Evolutionary conservation across 2,888 invertebrate species (phyloP).

Genomic region (Biston betularia): DNA sequence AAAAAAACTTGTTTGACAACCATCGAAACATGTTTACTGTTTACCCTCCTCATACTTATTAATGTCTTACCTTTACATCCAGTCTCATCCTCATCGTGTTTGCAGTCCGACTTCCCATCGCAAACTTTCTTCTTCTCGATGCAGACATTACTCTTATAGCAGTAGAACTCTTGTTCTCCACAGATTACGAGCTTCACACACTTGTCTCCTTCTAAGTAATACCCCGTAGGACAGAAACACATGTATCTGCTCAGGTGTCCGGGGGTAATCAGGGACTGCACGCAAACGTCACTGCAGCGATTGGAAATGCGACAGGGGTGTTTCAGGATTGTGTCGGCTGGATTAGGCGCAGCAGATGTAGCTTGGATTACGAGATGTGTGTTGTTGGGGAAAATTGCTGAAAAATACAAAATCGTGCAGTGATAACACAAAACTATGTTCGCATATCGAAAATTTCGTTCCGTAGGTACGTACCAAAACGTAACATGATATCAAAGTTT

Average conservation of each 20-base stretch:
- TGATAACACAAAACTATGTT: too few species aligned
- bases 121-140: constrained; percentile 71
- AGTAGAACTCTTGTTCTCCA: constrained; percentile 75
- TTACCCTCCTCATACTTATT: too few species aligned
- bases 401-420: constrained; percentile 46
- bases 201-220: constrained; percentile 80
- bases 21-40: too few species aligned
- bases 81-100: constrained; percentile 85
- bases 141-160: constrained; percentile 77
- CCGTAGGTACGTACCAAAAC: too few species aligned
- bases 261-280: constrained; percentile 68
- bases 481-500: too few species aligned
- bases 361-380: constrained; percentile 69
- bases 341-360: constrained; percentile 50
- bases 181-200: constrained; percentile 86
- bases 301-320: constrained; percentile 88
- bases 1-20: too few species aligned
- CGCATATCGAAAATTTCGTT: too few species aligned
- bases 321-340: constrained; percentile 50
- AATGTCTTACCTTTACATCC: constrained; percentile 70
- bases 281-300: constrained; percentile 91
- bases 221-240: constrained; percentile 89
- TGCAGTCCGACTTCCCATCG: constrained; percentile 83
- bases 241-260: constrained; percentile 52
- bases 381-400: constrained; percentile 82